A percentile compares a stretch with the other conserved stretches of the same genome.
Evolutionary conservation across 2,888 invertebrate genomes (phyloP).

Genomic region (Drosophila subquinaria): DNA sequence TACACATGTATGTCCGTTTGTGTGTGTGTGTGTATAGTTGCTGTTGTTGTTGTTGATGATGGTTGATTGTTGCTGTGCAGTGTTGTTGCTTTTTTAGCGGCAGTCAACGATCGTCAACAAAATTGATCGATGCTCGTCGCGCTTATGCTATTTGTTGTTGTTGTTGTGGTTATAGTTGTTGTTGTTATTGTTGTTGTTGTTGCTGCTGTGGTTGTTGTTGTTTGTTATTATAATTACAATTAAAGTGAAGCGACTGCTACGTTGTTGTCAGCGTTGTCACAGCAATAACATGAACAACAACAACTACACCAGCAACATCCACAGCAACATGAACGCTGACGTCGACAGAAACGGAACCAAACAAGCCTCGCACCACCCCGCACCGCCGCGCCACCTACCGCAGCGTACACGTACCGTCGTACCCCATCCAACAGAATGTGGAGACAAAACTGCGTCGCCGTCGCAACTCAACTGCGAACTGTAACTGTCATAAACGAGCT

Average conservation of each 20-base stretch:
- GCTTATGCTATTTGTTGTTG: constrained; percentile 16
- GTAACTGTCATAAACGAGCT: constrained; percentile 43
- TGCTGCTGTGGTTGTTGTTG: constrained; percentile 21
- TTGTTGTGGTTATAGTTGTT: constrained; percentile 1
- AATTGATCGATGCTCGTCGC: constrained; percentile 36
- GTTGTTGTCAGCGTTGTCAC: constrained; percentile 40
- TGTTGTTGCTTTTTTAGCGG: constrained; percentile 25
- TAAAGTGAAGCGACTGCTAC: constrained; percentile 38
- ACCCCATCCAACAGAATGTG: constrained; percentile 7
- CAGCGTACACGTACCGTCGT: constrained; percentile 3
- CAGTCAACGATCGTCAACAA: constrained; percentile 52
- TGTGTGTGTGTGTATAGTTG: neutral
- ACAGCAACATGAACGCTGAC: constrained; percentile 31
- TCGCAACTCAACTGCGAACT: constrained; percentile 56
- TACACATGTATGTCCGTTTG: neutral
- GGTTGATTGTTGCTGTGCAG: constrained; percentile 19
- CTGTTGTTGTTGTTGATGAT: constrained; percentile 1
- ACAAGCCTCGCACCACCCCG: constrained; percentile 4
- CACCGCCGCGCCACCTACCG: neutral
- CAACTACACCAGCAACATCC: constrained; percentile 17
- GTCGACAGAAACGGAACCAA: constrained; percentile 37
- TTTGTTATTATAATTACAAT: constrained; percentile 59
- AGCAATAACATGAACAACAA: constrained; percentile 27
- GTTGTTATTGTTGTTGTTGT: constrained; percentile 19
- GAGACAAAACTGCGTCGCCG: constrained; percentile 44